Evolutionary conservation across 30 jellyfish, hydroid and myxozoan genomes (phyloP).

Genomic region (Aurelia coerulea): DNA sequence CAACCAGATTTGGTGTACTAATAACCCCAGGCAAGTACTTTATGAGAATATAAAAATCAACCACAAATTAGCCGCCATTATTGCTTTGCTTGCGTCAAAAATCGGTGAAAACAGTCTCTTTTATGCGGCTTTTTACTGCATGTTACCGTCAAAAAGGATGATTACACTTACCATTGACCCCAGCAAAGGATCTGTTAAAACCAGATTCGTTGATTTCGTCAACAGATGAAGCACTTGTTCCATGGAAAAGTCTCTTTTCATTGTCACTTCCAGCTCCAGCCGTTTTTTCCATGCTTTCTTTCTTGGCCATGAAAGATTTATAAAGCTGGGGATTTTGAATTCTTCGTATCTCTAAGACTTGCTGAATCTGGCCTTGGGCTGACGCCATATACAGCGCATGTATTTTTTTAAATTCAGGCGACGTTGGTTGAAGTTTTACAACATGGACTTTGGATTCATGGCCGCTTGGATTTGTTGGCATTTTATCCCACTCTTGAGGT

Average conservation of each 20-base stretch:
- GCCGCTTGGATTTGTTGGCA: slow-evolving; percentile 28
- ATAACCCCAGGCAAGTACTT: too few species aligned
- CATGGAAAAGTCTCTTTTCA: slow-evolving; percentile 57
- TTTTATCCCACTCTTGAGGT: slow-evolving; percentile 31
- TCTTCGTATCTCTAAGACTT: slow-evolving; percentile 2
- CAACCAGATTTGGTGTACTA: too few species aligned
- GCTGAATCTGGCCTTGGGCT: neutral
- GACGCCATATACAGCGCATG: neutral
- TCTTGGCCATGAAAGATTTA: slow-evolving; percentile 29
- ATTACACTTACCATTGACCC: too few species aligned
- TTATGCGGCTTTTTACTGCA: too few species aligned
- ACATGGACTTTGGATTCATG: neutral
- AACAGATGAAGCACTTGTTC: slow-evolving; percentile 28
- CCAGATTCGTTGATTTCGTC: slow-evolving; percentile 50
- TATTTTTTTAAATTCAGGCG: slow-evolving; percentile 16
- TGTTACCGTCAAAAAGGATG: too few species aligned
- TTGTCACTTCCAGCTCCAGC: slow-evolving; percentile 18
- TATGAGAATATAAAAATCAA: too few species aligned
- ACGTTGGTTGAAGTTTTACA: neutral
- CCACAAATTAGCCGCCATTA: too few species aligned
- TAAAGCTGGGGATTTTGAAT: slow-evolving; percentile 52
- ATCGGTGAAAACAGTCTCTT: too few species aligned
- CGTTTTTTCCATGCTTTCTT: slow-evolving; percentile 40
- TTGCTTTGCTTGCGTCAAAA: too few species aligned
- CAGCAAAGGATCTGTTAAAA: slow-evolving; percentile 13